Evolutionary conservation across 2,113 vertebrate genomes (phyloP), one percentile per base, ranked within the genome.

Genomic region (Camelus bactrianus): DNA sequence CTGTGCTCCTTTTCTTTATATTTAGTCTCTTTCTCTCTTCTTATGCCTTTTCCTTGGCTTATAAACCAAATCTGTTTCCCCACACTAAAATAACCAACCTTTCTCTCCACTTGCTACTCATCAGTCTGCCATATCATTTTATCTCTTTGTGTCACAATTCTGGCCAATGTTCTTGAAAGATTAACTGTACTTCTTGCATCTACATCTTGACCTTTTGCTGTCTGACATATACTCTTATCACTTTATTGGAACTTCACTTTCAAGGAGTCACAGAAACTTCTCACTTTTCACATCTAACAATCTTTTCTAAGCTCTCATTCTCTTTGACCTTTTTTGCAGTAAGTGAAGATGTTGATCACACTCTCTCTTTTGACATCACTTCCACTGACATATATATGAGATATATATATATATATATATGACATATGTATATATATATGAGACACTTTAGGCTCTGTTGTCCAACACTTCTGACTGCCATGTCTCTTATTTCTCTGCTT

Each of bases 401-500:
- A 19, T 30, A 38, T 54, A 16, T 79, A 9, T 56, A 42, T 42
- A 42, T 42, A 42, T 42, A 42, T 42, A 42, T 42, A 42, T 42
- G 38, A 42, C 38, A 42, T 42, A 42, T 42, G 38, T 42, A 42
- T 42, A 42, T 42, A 42, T 42, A 42, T 42, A 42, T 42, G 38
- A 42, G 64, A 52, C n/a, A 30, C 70, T 92, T 92, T 16, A 83
- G 48, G 64, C 35, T 86, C 13, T 2, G 48, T 80, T 80, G 82
- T 77, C 54, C 72, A 72, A 10, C 50, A 14, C 80, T 32, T 93
- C 50, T 72, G 70, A 32, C 35, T 13, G 32, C 35, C n/a, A 30
- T 46, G 22, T 50, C 15, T 26, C 54, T 89, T 42, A n/a, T 64
- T 64, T 50, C 93, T 85, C 91, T 83, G 83, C 54, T 91, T 96